Conservation (phyloP, 2,888 invertebrate species). For the Heterodera filipjevi region DNA sequence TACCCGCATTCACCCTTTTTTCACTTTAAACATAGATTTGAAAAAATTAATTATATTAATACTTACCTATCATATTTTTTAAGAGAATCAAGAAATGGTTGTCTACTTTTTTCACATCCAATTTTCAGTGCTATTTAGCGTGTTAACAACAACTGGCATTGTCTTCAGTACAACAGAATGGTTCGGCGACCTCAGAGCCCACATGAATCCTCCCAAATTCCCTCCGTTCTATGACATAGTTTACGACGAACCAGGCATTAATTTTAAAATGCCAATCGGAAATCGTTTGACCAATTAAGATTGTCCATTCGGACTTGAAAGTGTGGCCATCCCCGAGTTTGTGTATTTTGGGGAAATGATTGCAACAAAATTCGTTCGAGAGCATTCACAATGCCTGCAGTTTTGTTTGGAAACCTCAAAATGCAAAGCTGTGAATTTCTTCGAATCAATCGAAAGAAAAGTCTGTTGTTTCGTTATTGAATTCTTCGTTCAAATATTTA, state of each 20-base stretch:
- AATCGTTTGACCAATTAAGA: conserved; percentile 35
- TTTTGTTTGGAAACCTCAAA: conserved; percentile 55
- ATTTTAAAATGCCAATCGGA: not conserved
- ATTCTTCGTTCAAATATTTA: too few relatives aligned
- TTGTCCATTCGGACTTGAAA: conserved; percentile 59
- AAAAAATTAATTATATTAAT: not conserved
- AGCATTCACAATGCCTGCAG: conserved; percentile 56
- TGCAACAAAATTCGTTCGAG: conserved; percentile 55
- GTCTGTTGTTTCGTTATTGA: conserved; percentile 33
- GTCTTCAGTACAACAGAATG: conserved; percentile 60
- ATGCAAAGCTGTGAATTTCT: conserved; percentile 63
- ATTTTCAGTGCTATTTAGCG: not conserved
- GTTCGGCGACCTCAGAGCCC: conserved; percentile 64
- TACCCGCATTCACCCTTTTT: not conserved
- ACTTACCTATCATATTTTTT: too few relatives aligned
- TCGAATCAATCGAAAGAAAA: conserved; percentile 58
- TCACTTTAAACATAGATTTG: not conserved
- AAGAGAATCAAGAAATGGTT: too few relatives aligned
- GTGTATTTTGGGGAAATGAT: conserved; percentile 64
- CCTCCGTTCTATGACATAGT: conserved; percentile 62
- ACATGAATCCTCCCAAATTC: conserved; percentile 57
- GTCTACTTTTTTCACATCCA: not conserved
- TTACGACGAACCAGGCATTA: conserved; percentile 61
- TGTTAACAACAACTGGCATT: not conserved
- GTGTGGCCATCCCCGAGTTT: conserved; percentile 63